Base-by-base conservation (phyloP, 2,888 invertebrate species). In the Eudasyphora cyanicolor region DNA sequence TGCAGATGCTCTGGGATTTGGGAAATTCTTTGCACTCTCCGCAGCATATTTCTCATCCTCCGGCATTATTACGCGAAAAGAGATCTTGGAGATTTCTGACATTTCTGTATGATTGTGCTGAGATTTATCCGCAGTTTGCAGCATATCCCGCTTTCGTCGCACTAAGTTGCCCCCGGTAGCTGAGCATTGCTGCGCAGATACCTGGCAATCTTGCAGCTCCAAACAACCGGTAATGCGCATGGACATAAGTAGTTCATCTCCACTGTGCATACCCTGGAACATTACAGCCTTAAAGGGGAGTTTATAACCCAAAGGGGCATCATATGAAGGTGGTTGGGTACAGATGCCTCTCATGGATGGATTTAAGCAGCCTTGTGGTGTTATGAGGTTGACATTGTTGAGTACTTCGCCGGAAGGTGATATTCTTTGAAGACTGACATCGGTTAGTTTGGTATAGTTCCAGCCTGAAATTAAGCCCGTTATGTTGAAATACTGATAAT, bases 231-330 rank as follows among this genome's bases (percentile, higher is more conserved):
- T 91, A 82, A 94, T 92, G 82, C 93, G 92, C 82, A 94, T 93
- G 57, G 93, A 93, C 84, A 94, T 89, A 1, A 93, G 89, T 89
- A 94, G 92, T 86, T 94, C 93, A 77, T 94, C 94, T 0, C 93
- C 94, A 85, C 93, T 93, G 21, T 90, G 91, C 92, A 94, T 94
- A 14, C 93, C 94, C 82, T 94, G 93, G 87, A 94, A 94, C 92
- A 94, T 93, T 54, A 94, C 93, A 0, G 94, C 94, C 70, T 93
- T 92, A 84, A 93, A 93, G 57, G 91, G 89, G 29, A 93, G 85
- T 2, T 92, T 90, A 76, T 93, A 92, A 0, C 92, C 91, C 42
- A 94, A 87, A 0, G 93, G 93, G 14, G 90, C 88, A 51, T 92
- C 92, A 71, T 92, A 91, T 24, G 89, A 87, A 5, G 93, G 93